Percentiles rank a stretch among this genome's conserved stretches.
Evolutionary conservation across 2,888 invertebrate species (phyloP).

Genomic region (Andrena fulva): DNA sequence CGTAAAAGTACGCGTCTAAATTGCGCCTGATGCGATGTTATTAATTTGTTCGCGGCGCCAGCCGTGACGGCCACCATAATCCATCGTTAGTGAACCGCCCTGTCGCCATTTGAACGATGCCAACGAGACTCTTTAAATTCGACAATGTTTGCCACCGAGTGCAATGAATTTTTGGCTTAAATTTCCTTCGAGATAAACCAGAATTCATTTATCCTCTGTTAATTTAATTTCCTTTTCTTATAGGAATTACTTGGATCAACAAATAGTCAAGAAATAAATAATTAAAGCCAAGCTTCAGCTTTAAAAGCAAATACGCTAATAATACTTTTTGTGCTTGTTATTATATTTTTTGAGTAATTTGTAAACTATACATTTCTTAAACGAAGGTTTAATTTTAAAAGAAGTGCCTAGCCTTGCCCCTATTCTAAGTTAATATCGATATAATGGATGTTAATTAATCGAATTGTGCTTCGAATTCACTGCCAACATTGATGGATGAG

Average conservation of each 20-base stretch:
- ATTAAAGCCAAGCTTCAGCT: too few species aligned
- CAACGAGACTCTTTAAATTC: conserved; percentile 23
- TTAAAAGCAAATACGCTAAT: too few species aligned
- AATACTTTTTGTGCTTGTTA: too few species aligned
- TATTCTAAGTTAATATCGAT: not conserved
- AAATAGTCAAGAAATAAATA: too few species aligned
- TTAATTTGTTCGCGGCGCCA: conserved; percentile 56
- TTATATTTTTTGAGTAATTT: too few species aligned
- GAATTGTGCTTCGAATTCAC: not conserved
- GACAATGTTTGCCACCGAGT: conserved; percentile 23
- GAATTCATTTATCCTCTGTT: not conserved
- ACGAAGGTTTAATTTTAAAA: not conserved
- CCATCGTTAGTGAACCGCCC: conserved; percentile 44
- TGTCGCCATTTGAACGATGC: conserved; percentile 29
- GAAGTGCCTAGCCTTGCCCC: not conserved
- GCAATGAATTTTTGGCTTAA: not conserved
- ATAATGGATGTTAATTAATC: not conserved
- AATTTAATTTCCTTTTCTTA: not conserved
- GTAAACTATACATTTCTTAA: too few species aligned
- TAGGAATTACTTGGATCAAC: too few species aligned
- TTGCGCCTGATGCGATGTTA: conserved; percentile 40
- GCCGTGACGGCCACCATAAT: conserved; percentile 47
- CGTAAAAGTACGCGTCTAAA: conserved; percentile 15
- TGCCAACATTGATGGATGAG: not conserved
- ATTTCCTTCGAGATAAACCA: not conserved